Evolutionary conservation across 2,797 vertebrate species (phyloP), one percentile per base, ranked within the genome.

Genomic region (Myripristis murdjan): DNA sequence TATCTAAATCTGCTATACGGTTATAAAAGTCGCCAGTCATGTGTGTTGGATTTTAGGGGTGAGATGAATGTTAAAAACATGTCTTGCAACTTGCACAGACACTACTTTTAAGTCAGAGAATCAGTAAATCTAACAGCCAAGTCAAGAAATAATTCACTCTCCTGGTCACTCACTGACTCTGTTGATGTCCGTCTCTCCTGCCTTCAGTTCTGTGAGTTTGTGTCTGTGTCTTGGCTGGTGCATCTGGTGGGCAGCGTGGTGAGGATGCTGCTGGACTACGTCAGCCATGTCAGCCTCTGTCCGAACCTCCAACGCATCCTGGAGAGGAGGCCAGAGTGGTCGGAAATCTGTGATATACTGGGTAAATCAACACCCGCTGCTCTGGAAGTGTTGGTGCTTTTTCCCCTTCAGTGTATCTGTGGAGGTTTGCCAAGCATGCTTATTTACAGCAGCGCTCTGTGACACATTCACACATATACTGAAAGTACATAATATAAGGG

Each of bases 151-250:
- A 26, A 28, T 43, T 51, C 7, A 44, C 24, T 56, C n/a, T 0
- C 9, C 15, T 20, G 23, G 52, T 59, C 23, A 12, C 6, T 73
- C 0, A 12, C 2, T 4, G 14, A 20, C 33, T 18, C 31, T 35
- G 4, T 33, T 22, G 49, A 48, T 35, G 16, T 24, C 11, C 60
- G 3, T 64, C 59, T 44, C 35, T 39, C 18, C 57, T 9, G 16
- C 54, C 7, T 3, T 1, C 54, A 91, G 96, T 97, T 98, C 90
- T 97, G 96, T 84, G 96, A 97, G 71, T 96, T 97, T 72, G 94
- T 97, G 64, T 94, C 94, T 2, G 92, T 96, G 83, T 91, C 88
- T 0, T 97, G 94, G 93, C 88, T 97, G 91, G 90, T 84, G 44
- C 92, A 96, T 55, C 77, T 96, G 79, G 89, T 92, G 1, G 96